phyloP scores from a whole-genome alignment of 2,797 vertebrate genomes.

The Philypnodon macrostomus region DNA sequence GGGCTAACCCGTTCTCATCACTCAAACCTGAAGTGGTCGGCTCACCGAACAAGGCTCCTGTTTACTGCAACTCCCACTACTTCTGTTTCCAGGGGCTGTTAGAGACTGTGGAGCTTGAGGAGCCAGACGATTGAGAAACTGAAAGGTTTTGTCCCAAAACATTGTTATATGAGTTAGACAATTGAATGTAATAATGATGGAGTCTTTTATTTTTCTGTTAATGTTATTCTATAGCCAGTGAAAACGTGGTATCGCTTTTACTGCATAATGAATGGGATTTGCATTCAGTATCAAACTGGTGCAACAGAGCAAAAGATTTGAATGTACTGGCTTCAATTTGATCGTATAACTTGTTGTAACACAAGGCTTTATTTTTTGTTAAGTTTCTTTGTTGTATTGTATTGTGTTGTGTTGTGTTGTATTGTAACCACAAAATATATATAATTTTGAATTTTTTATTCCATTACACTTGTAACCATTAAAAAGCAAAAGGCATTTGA shows the following conservation, averaged over 20 bases:
- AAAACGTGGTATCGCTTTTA: background rate
- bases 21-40: conserved; percentile 86
- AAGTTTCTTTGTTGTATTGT: too few species aligned
- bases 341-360: background rate
- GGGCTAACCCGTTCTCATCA: conserved; percentile 84
- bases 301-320: conserved; percentile 20
- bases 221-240: background rate
- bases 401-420: background rate
- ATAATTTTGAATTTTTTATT: background rate
- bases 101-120: conserved; percentile 64
- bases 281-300: conserved; percentile 34
- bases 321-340: conserved; percentile 16
- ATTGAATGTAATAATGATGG: too few species aligned
- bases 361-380: conserved; percentile 15
- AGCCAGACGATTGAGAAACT: conserved; percentile 47
- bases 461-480: too few species aligned
- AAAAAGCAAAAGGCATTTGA: background rate
- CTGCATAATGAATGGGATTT: conserved; percentile 28
- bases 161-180: background rate
- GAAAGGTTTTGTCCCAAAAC: background rate
- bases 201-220: too few species aligned
- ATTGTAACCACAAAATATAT: background rate
- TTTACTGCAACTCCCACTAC: conserved; percentile 83
- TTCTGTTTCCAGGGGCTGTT: conserved; percentile 80
- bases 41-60: conserved; percentile 77